Evolutionary conservation across 2,888 invertebrate genomes (phyloP).

Genomic region (Eueremaeus valkanovi): DNA sequence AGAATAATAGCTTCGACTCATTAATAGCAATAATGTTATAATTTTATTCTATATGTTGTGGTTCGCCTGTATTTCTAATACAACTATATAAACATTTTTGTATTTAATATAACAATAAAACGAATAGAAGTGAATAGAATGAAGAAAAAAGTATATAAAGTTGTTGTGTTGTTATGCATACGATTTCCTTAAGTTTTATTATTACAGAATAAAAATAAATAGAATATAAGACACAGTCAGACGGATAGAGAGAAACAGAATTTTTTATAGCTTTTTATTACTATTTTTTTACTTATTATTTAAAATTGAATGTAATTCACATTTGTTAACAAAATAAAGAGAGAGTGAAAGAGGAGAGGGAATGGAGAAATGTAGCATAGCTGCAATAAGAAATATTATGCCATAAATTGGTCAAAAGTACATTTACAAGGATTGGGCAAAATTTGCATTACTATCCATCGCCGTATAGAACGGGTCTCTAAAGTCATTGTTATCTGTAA

Average conservation of each 20-base stretch:
- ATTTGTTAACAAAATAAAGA: not conserved
- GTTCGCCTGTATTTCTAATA: no score
- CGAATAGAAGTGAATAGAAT: not conserved
- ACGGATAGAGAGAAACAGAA: no score
- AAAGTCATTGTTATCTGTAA: conserved; percentile 1
- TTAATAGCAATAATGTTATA: not conserved
- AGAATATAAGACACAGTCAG: not conserved
- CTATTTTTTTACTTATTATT: not conserved
- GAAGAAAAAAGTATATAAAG: not conserved
- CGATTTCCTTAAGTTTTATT: not conserved
- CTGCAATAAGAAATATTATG: not conserved
- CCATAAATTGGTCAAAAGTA: not conserved
- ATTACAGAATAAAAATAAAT: not conserved
- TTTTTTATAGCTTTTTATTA: not conserved
- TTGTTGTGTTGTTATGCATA: not conserved
- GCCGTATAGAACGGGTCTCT: conserved; percentile 12
- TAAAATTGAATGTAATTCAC: not conserved
- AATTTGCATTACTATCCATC: conserved; percentile 10
- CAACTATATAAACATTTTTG: conserved; percentile 1
- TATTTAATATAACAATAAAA: not conserved
- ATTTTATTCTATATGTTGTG: not conserved
- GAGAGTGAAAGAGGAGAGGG: conserved; percentile 1
- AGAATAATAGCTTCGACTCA: not conserved
- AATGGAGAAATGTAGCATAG: no score
- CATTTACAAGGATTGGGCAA: not conserved